Conservation (phyloP, 2,797 vertebrate species). For the Borostomias antarcticus region DNA sequence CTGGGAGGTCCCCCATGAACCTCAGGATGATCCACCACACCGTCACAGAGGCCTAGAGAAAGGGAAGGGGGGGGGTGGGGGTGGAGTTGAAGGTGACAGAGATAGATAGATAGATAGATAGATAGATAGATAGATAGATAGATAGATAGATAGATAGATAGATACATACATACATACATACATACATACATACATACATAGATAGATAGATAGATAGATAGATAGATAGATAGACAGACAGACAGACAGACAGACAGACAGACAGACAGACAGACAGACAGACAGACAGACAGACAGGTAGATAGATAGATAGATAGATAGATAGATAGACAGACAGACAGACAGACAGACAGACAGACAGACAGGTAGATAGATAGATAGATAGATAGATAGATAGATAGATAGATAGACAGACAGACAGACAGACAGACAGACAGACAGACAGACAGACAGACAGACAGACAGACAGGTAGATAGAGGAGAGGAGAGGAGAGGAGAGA, state of each 20-base stretch:
- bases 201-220: not conserved
- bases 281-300: not conserved
- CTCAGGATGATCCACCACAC: constrained; percentile 93
- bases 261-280: not conserved
- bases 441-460: not conserved
- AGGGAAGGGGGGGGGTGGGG: not conserved
- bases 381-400: not conserved
- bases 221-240: not conserved
- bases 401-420: not conserved
- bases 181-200: not conserved
- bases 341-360: not conserved
- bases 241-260: not conserved
- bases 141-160: not conserved
- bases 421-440: not conserved
- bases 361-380: not conserved
- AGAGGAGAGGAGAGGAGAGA: not conserved
- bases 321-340: not conserved
- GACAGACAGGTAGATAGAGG: not conserved
- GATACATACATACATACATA: not conserved
- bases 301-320: not conserved
- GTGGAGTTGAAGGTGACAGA: not conserved
- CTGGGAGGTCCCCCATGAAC: constrained; percentile 96
- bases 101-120: not conserved
- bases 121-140: not conserved
- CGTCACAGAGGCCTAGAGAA: constrained; percentile 83